These are phyloP conservation scores for Platalea minor DNA, from an alignment of 2,797 vertebrate genomes.

Conservation along the genomic window DNA sequence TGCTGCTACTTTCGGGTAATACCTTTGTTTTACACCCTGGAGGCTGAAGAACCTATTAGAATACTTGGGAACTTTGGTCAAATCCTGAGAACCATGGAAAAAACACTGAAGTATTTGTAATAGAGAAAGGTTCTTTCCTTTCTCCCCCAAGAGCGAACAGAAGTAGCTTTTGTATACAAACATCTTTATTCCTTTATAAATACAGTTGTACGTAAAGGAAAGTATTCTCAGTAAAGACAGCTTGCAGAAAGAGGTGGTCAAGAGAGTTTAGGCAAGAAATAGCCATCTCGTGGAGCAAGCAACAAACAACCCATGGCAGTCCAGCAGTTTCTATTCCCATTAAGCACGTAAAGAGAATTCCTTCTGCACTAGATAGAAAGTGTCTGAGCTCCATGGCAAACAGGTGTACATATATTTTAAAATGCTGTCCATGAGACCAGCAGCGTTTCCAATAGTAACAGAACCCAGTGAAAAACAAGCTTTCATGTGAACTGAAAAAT, in stretches of 20 bases:
- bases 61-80: background rate
- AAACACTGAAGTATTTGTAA: background rate
- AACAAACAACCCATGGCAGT: background rate
- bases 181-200: background rate
- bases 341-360: background rate
- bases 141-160: background rate
- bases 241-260: background rate
- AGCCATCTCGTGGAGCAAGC: background rate
- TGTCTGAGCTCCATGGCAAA: background rate
- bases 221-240: background rate
- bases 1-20: background rate
- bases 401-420: background rate
- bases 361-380: background rate
- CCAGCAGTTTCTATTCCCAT: background rate
- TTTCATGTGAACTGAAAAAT: background rate
- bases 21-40: background rate
- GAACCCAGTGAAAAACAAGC: background rate
- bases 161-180: background rate
- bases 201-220: background rate
- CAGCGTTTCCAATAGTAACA: slow-evolving; percentile 13
- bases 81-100: background rate
- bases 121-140: background rate
- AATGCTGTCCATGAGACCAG: background rate
- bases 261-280: background rate
- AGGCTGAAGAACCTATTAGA: background rate